These are phyloP conservation scores for Clarias magur DNA, from an alignment of 2,113 vertebrate species.

Conservation along the genomic window DNA sequence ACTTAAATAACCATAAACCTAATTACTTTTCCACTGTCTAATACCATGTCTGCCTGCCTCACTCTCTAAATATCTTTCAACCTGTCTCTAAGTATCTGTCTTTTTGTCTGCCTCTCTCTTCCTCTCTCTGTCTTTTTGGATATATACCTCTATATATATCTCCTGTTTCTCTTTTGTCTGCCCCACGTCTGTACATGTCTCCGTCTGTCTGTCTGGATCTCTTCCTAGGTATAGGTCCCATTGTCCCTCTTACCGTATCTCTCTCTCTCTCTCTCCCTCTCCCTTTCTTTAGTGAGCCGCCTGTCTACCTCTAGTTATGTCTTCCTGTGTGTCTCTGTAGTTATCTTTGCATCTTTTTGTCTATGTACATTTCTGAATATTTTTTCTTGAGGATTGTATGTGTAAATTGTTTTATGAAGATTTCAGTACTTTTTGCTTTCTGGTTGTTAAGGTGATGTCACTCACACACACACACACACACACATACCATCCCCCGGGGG, in stretches of 20 bases:
- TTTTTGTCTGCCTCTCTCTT: not conserved
- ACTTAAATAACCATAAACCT: constrained; percentile 2
- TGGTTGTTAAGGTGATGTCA: not conserved
- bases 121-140: not conserved
- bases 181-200: not conserved
- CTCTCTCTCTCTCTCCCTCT: not conserved
- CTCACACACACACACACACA: not conserved
- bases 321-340: not conserved
- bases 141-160: not conserved
- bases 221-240: not conserved
- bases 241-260: not conserved
- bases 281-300: not conserved
- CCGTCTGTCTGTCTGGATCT: not conserved
- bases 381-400: not conserved
- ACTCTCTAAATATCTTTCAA: not conserved
- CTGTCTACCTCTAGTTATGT: not conserved
- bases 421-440: not conserved
- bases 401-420: not conserved
- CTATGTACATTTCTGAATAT: not conserved
- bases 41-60: not conserved
- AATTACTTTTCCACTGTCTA: constrained; percentile 7
- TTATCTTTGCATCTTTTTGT: not conserved
- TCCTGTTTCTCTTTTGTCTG: not conserved
- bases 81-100: not conserved
- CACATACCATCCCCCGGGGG: not conserved